A percentile compares a stretch with the other conserved stretches of the same genome.
phyloP scores from a whole-genome alignment of 2,113 vertebrate genomes.

The Erythrocebus patas region DNA sequence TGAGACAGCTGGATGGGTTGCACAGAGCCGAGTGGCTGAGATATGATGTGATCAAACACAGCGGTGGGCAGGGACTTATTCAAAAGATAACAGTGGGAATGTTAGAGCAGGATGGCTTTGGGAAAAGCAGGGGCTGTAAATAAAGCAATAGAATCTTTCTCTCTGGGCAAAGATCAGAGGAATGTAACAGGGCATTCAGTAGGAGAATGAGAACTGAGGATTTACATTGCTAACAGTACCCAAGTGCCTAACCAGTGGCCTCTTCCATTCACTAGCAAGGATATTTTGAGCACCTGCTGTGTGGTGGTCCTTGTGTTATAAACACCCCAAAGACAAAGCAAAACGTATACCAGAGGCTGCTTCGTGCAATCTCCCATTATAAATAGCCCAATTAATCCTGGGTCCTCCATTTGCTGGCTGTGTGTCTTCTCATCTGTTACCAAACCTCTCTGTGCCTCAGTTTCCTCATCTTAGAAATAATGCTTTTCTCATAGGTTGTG shows the following conservation, averaged over 20 bases:
- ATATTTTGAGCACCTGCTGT: too few relatives aligned
- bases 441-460: background rate
- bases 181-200: background rate
- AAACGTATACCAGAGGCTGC: rapidly evolving
- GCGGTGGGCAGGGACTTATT: background rate
- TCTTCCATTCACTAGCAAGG: background rate
- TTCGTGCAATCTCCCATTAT: background rate
- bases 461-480: background rate
- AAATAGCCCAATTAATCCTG: background rate
- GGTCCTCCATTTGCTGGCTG: background rate
- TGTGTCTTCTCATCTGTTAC: background rate
- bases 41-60: background rate
- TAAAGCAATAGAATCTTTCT: background rate
- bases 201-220: background rate
- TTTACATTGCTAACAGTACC: background rate
- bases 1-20: background rate
- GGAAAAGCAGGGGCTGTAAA: background rate
- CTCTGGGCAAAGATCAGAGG: background rate
- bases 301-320: background rate
- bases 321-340: too few relatives aligned
- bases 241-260: background rate
- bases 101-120: background rate
- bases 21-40: rapidly evolving
- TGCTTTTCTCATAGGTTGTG: background rate
- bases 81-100: background rate